These are phyloP conservation scores for Pterocles orientalis DNA, from an alignment of 2,113 vertebrate genomes.

Conservation along the genomic window DNA sequence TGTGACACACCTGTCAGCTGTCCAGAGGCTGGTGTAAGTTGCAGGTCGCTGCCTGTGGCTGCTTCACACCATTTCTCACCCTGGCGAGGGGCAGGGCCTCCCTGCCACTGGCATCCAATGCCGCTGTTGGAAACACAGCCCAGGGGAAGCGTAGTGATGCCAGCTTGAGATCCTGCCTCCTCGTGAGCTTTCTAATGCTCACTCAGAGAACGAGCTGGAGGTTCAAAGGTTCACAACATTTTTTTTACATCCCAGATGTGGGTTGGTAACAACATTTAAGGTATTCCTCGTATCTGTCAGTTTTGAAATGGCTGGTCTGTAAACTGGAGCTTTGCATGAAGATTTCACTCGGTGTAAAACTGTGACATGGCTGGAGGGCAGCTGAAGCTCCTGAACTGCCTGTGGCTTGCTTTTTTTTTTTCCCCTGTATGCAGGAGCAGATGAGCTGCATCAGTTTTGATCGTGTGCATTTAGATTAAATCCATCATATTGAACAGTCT, in stretches of 20 bases:
- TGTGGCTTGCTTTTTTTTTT: background rate
- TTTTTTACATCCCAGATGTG: background rate
- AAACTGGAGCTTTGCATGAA: slow-evolving; percentile 29
- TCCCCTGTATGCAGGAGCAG: background rate
- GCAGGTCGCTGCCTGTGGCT: rapidly evolving
- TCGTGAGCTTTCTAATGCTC: rapidly evolving
- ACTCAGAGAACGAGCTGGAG: background rate
- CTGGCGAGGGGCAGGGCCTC: rapidly evolving
- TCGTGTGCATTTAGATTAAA: slow-evolving; percentile 63
- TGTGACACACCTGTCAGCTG: no score
- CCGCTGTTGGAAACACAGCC: rapidly evolving
- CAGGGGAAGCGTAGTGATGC: background rate
- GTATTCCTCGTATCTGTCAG: background rate
- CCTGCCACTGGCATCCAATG: rapidly evolving
- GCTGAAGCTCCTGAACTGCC: background rate
- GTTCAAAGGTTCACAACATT: rapidly evolving
- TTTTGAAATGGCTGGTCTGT: background rate
- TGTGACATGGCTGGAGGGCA: background rate
- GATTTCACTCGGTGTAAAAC: background rate
- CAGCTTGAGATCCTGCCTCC: background rate
- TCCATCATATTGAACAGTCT: background rate
- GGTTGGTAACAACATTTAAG: background rate
- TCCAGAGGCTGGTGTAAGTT: rapidly evolving
- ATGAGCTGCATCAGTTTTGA: background rate
- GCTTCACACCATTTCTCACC: rapidly evolving